These are phyloP conservation scores for Brachypodius melanocephalos DNA, from an alignment of 2,113 vertebrate genomes.

Conservation along the genomic window DNA sequence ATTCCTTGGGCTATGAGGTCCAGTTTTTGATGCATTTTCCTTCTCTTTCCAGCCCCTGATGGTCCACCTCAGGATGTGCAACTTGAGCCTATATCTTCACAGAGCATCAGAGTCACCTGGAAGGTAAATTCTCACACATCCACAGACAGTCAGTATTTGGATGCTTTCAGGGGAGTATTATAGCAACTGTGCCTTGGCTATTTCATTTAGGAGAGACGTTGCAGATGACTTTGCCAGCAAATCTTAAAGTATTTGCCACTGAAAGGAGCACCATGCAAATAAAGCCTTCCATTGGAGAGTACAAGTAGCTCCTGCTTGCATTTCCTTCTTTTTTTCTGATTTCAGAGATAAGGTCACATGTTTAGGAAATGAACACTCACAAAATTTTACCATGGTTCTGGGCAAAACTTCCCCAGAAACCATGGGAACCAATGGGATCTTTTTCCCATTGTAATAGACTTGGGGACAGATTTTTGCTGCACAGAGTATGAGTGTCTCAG, in stretches of 20 bases:
- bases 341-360: neutral
- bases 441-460: neutral
- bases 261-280: neutral
- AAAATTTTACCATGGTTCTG: neutral
- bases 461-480: neutral
- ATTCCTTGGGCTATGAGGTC: neutral
- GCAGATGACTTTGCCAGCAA: neutral
- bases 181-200: neutral
- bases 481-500: neutral
- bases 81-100: conserved; percentile 94
- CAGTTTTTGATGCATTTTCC: neutral
- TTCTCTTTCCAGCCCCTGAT: conserved; percentile 85
- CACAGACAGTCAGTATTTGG: neutral
- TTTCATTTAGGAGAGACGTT: neutral
- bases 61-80: conserved; percentile 94
- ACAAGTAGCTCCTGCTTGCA: neutral
- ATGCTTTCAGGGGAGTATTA: neutral
- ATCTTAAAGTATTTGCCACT: neutral
- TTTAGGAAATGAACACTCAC: neutral
- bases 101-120: conserved; percentile 97
- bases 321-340: neutral
- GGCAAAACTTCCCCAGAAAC: neutral
- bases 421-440: neutral
- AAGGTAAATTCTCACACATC: conserved; percentile 79
- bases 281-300: neutral